phyloP scores from a whole-genome alignment of 2,888 invertebrate genomes.

The Campaea margaritaria region DNA sequence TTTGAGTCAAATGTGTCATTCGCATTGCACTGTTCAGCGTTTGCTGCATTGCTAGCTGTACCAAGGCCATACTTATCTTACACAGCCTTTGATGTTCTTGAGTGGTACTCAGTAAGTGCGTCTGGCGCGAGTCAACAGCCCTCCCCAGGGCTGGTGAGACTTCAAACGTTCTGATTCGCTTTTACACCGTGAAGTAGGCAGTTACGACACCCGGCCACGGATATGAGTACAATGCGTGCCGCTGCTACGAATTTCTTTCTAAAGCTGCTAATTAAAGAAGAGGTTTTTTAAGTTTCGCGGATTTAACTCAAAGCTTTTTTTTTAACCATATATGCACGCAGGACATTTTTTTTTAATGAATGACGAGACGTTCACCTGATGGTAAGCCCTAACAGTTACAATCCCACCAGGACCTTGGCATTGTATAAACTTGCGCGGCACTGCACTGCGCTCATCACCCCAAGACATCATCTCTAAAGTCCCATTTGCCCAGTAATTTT shows the following conservation, averaged over 20 bases:
- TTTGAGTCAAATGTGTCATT: constrained; percentile 4
- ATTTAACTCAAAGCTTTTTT: background rate
- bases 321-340: no score
- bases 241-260: constrained; percentile 21
- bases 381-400: no score
- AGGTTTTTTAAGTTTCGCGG: constrained; percentile 3
- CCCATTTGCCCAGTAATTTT: no score
- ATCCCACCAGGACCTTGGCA: no score
- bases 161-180: constrained; percentile 76
- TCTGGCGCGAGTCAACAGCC: constrained; percentile 66
- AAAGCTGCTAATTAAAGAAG: constrained; percentile 31
- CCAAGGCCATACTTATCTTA: constrained; percentile 45
- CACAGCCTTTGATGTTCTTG: constrained; percentile 69
- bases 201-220: constrained; percentile 41
- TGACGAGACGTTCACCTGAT: no score
- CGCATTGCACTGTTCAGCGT: constrained; percentile 18
- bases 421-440: no score
- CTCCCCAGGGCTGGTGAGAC: constrained; percentile 62
- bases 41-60: constrained; percentile 45
- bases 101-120: constrained; percentile 71
- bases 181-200: constrained; percentile 74
- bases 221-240: constrained; percentile 29
- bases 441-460: no score
- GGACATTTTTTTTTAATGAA: no score
- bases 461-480: no score